phyloP scores from a whole-genome alignment of 2,797 vertebrate genomes.

The Neomorphus geoffroyi region DNA sequence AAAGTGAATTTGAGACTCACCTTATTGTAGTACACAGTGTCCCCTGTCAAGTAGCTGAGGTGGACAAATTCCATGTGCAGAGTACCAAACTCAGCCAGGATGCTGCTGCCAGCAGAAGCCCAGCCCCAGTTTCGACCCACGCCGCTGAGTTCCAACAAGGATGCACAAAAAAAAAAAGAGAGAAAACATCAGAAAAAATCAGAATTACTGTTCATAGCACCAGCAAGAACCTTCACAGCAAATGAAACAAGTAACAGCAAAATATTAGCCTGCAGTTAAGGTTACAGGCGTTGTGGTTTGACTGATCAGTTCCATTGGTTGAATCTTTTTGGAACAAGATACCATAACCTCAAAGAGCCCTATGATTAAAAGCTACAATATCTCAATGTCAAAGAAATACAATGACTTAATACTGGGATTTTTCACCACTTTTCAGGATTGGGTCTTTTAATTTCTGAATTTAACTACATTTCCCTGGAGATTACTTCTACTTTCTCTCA shows the following conservation, averaged over 20 bases:
- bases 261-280: not conserved
- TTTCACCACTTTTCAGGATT: not conserved
- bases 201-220: not conserved
- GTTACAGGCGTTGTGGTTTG: not conserved
- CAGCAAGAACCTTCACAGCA: not conserved
- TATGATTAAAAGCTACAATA: not conserved
- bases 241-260: not conserved
- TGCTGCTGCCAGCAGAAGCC: constrained; percentile 98
- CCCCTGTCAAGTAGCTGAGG: constrained; percentile 95
- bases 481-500: not conserved
- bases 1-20: constrained; percentile 78
- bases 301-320: not conserved
- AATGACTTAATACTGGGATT: not conserved
- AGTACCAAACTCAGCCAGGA: constrained; percentile 97
- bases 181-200: not conserved
- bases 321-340: not conserved
- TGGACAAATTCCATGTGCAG: constrained; percentile 99
- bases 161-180: not conserved
- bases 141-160: constrained; percentile 78
- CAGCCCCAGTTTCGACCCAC: constrained; percentile 99
- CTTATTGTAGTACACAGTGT: constrained; percentile 94
- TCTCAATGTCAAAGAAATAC: not conserved
- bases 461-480: not conserved
- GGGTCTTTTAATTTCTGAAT: not conserved
- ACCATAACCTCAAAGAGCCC: not conserved